A percentile compares a stretch with the other conserved stretches of the same genome.
phyloP scores from a whole-genome alignment of 2,797 vertebrate genomes.

The Silurus lanzhouensis region DNA sequence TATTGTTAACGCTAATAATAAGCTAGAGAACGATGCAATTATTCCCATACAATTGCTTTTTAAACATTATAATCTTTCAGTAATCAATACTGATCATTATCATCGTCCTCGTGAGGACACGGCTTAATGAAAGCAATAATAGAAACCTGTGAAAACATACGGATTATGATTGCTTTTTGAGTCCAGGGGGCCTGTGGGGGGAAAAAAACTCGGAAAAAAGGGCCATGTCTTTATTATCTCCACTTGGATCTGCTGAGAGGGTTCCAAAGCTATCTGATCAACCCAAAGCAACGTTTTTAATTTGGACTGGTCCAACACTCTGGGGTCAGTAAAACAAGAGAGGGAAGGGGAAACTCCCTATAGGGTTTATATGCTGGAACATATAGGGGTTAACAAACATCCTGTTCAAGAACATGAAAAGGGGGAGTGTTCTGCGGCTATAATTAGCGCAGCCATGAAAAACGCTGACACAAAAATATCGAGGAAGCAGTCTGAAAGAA shows the following conservation, averaged over 20 bases:
- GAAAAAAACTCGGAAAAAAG: not conserved
- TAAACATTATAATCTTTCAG: not conserved
- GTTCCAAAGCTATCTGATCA: not conserved
- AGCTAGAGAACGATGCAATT: not conserved
- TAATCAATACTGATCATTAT: not conserved
- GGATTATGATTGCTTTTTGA: no score
- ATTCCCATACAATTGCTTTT: not conserved
- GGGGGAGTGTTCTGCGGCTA: not conserved
- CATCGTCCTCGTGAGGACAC: not conserved
- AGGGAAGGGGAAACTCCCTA: no score
- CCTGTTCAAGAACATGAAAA: slow-evolving; percentile 2
- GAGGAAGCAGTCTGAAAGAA: not conserved
- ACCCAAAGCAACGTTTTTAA: not conserved
- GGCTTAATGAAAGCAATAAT: not conserved
- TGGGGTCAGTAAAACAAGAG: not conserved
- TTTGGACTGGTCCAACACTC: not conserved
- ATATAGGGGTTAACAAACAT: not conserved
- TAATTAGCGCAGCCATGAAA: not conserved
- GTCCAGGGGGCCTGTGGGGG: no score
- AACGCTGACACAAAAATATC: not conserved
- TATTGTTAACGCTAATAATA: slow-evolving; percentile 5
- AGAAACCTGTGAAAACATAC: not conserved
- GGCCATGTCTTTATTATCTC: not conserved
- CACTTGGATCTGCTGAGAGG: not conserved
- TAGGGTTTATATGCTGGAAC: not conserved